Percentiles rank a stretch among this genome's conserved stretches.
phyloP scores from a whole-genome alignment of 2,113 vertebrate species.

The Anarrhichthys ocellatus region DNA sequence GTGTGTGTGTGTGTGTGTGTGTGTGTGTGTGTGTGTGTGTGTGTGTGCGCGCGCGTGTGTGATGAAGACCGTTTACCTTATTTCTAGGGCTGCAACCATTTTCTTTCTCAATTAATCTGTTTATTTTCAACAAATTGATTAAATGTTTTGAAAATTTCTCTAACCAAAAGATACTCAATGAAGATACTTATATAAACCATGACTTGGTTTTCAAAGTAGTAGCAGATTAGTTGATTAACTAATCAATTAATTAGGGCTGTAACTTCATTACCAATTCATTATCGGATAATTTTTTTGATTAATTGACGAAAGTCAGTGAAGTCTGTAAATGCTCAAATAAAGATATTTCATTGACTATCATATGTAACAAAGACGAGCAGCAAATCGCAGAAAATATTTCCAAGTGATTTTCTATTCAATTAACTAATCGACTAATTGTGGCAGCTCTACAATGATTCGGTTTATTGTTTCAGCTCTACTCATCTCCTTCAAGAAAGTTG shows the following conservation, averaged over 20 bases:
- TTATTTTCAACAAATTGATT: not conserved
- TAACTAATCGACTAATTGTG: not conserved
- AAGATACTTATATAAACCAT: not conserved
- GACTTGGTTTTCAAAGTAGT: not conserved
- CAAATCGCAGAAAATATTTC: not conserved
- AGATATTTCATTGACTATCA: not conserved
- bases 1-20: too few relatives aligned
- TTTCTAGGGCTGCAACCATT: not conserved
- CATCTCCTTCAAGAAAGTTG: not conserved
- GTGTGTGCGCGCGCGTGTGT: not conserved
- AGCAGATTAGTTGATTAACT: not conserved
- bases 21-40: not conserved
- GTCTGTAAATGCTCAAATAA: not conserved
- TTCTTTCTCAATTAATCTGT: not conserved
- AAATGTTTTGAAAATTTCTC: not conserved
- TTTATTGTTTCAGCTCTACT: not conserved
- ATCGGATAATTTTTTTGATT: too few relatives aligned
- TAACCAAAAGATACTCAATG: not conserved
- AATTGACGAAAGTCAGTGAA: not conserved
- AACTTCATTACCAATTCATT: not conserved
- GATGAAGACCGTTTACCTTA: conserved; percentile 2
- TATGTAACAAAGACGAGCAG: not conserved
- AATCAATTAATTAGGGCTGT: not conserved
- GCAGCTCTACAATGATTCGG: not conserved
- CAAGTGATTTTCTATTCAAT: not conserved